Evolutionary conservation across 2,888 invertebrate species (phyloP), one percentile per base, ranked within the genome.

Genomic region (Drosophila pullipes): DNA sequence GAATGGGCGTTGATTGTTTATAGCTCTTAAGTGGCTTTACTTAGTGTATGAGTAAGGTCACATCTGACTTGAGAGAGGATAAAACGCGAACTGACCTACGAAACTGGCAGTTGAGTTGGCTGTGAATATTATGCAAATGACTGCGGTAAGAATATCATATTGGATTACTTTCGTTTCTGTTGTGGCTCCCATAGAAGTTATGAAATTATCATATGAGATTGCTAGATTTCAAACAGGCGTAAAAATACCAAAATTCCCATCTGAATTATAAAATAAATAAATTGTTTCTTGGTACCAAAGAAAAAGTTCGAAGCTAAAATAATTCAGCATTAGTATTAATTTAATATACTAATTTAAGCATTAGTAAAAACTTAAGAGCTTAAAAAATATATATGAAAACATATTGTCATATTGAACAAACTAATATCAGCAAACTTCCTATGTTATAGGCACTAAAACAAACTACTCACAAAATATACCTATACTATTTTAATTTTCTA

Each of bases 1-100:
- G 66, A 74, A 50, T 59, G 64, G 47, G 62, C 77, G 81, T 72
- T 82, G 85, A 86, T 85, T 85, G 85, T 82, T 81, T 82, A 85
- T 78, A 55, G 82, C 74, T 61, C 74, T 71, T 86, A 81, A 81
- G 77, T 71, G 73, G 60, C 37, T 55, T 18, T 39, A 61, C 35
- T 68, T 53, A 18, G 37, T 35, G 18, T 22, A 35, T 50, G 22
- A 33, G 35, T 59, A 76, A 64, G 63, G 78, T 71, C 69, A 63
- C 62, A 16, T 30, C 28, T 18, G 16, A 16, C 30, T 10, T 22
- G 22, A 22, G 10, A 16, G 22, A 11, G 44, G 16, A 44, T 13
- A 50, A 16, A 22, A 47, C n/a, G 3, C n/a, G 18, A 49, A 57
- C 60, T 74, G 74, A 78, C 74, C 67, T 49, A 63, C 52, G 47